These are phyloP conservation scores for Halcyon leucocephala DNA, from an alignment of 2,797 vertebrate genomes.

Conservation along the genomic window DNA sequence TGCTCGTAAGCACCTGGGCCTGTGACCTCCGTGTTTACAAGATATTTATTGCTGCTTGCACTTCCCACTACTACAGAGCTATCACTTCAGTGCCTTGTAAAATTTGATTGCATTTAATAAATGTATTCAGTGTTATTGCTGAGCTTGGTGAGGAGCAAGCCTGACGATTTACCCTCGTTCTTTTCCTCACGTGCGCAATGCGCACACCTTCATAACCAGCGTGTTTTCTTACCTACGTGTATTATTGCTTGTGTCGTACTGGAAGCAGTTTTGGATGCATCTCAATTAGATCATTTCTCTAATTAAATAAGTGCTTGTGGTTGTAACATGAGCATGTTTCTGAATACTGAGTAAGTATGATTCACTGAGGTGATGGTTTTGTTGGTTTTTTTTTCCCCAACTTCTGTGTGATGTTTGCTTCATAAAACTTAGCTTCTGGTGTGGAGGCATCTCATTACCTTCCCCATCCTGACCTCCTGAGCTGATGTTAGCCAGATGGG, in stretches of 20 bases:
- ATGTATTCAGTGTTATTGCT: constrained; percentile 42
- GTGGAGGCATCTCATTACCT: not conserved
- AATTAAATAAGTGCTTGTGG: constrained; percentile 67
- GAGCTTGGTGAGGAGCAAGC: not conserved
- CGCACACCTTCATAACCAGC: not conserved
- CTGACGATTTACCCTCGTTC: not conserved
- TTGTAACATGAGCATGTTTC: not conserved
- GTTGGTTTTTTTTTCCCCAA: not conserved
- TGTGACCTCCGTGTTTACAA: constrained; percentile 75
- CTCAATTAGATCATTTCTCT: constrained; percentile 58
- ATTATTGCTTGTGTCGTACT: not conserved
- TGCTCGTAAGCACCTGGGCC: constrained; percentile 56
- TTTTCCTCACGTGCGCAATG: accelerated
- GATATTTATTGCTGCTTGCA: constrained; percentile 68
- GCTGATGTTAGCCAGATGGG: constrained; percentile 17
- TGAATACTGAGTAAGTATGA: constrained; percentile 34
- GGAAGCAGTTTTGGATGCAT: constrained; percentile 40
- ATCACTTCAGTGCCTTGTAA: constrained; percentile 75
- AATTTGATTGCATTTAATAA: constrained; percentile 73
- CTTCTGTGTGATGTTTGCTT: not conserved
- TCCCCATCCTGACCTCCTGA: not conserved
- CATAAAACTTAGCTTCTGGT: not conserved
- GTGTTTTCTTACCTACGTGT: not conserved
- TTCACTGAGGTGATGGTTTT: not conserved
- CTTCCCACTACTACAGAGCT: constrained; percentile 43